Conservation (phyloP, 2,888 invertebrate genomes). For the Drosophila cognata region DNA sequence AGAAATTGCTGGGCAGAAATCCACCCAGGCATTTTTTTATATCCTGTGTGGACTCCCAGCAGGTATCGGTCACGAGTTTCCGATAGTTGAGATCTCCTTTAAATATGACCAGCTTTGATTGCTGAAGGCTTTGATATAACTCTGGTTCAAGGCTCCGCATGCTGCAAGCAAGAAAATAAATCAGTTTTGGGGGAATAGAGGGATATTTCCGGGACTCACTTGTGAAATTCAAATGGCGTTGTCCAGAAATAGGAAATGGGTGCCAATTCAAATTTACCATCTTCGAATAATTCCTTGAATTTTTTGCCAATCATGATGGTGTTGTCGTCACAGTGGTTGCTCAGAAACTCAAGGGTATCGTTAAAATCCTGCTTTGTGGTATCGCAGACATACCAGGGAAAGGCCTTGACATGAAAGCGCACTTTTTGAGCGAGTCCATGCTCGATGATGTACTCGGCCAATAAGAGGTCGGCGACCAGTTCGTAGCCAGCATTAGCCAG, state of each 20-base stretch:
- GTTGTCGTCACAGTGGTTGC: conserved; percentile 77
- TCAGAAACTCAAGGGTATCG: conserved; percentile 87
- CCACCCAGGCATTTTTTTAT: conserved; percentile 86
- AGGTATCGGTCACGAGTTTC: conserved; percentile 94
- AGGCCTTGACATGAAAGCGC: conserved; percentile 93
- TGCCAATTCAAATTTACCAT: conserved; percentile 85
- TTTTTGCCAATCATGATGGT: conserved; percentile 86
- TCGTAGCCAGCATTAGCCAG: conserved; percentile 98
- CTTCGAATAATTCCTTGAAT: conserved; percentile 87
- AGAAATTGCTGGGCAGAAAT: conserved; percentile 93
- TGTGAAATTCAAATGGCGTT: conserved; percentile 90
- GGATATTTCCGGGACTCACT: conserved; percentile 36
- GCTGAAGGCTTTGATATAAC: conserved; percentile 89
- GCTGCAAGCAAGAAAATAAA: conserved; percentile 68
- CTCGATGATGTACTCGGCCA: conserved; percentile 92
- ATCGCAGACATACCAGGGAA: conserved; percentile 98
- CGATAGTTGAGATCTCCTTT: conserved; percentile 98
- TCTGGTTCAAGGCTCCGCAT: conserved; percentile 90
- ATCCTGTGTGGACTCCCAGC: conserved; percentile 90
- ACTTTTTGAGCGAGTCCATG: conserved; percentile 88
- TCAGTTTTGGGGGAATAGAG: too few species aligned
- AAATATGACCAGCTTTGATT: conserved; percentile 91
- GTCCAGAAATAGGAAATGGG: conserved; percentile 94
- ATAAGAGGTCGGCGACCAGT: conserved; percentile 93
- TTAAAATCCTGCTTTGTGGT: conserved; percentile 90